Percentiles rank a stretch among this genome's conserved stretches.
These are phyloP conservation scores for Lysiphlebus fabarum DNA, from an alignment of 1,140 invertebrate species.

Conservation along the genomic window DNA sequence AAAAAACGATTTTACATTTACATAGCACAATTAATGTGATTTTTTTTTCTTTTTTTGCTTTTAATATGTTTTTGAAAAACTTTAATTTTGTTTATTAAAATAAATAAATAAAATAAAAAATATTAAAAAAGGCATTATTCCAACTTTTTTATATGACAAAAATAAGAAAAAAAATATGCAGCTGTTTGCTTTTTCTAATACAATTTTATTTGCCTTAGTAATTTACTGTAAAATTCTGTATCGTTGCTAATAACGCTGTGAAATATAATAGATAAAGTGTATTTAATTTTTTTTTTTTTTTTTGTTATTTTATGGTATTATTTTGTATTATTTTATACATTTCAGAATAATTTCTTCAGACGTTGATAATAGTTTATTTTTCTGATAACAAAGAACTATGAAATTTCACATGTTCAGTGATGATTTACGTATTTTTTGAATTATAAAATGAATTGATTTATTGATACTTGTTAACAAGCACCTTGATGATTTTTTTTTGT, in stretches of 20 bases:
- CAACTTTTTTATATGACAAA: slow-evolving; percentile 32
- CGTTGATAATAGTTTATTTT: no score
- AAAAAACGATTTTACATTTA: slow-evolving; percentile 27
- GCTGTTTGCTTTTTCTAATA: slow-evolving; percentile 31
- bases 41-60: slow-evolving; percentile 18
- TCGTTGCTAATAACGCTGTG: slow-evolving; percentile 46
- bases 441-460: no score
- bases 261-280: slow-evolving; percentile 42
- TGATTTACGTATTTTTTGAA: no score
- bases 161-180: slow-evolving; percentile 26
- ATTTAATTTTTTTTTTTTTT: slow-evolving; percentile 29
- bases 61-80: slow-evolving; percentile 16
- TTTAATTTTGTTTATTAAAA: slow-evolving; percentile 21
- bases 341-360: no score
- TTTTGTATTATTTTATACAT: background rate
- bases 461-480: no score
- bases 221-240: slow-evolving; percentile 43
- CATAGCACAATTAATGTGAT: slow-evolving; percentile 28
- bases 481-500: no score
- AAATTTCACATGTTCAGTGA: no score
- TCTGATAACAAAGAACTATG: no score
- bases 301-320: slow-evolving; percentile 4
- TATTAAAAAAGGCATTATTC: slow-evolving; percentile 17
- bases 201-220: slow-evolving; percentile 39
- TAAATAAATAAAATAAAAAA: slow-evolving; percentile 28